A percentile compares a stretch with the other conserved stretches of the same genome.
phyloP scores from a whole-genome alignment of 2,888 invertebrate species.

The Chorisops tibialis region DNA sequence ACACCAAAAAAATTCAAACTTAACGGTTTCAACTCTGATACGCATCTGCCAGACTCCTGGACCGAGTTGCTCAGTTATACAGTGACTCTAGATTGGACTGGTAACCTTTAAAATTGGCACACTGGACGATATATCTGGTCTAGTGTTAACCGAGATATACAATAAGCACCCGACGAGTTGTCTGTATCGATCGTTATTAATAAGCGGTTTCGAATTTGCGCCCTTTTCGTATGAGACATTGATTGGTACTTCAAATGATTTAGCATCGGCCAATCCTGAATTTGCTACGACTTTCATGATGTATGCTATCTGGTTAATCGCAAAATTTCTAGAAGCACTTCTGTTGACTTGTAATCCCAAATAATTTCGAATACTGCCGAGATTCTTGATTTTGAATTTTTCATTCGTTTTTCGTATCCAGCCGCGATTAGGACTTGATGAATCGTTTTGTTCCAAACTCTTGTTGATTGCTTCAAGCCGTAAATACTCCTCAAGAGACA shows the following conservation, averaged over 20 bases:
- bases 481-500: background rate
- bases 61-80: too few relatives aligned
- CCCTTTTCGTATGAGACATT: background rate
- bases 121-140: slow-evolving; percentile 35
- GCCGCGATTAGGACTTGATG: slow-evolving; percentile 30
- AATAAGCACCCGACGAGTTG: slow-evolving; percentile 36
- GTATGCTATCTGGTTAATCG: background rate
- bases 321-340: background rate
- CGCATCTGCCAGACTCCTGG: too few relatives aligned
- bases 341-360: background rate
- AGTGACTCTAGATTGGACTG: too few relatives aligned
- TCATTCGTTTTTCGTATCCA: background rate
- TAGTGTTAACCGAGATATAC: slow-evolving; percentile 35
- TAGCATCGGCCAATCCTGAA: background rate
- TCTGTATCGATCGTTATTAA: slow-evolving; percentile 29
- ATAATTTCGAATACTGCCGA: background rate
- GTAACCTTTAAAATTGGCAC: slow-evolving; percentile 28
- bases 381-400: background rate
- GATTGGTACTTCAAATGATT: background rate
- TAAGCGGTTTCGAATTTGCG: background rate
- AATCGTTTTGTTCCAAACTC: slow-evolving; percentile 22
- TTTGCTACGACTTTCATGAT: background rate
- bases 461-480: background rate
- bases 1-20: too few relatives aligned
- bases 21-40: too few relatives aligned